A percentile compares a stretch with the other conserved stretches of the same genome.
Conservation (phyloP, 2,888 invertebrate genomes). For the Leptinotarsa tumamoca region DNA sequence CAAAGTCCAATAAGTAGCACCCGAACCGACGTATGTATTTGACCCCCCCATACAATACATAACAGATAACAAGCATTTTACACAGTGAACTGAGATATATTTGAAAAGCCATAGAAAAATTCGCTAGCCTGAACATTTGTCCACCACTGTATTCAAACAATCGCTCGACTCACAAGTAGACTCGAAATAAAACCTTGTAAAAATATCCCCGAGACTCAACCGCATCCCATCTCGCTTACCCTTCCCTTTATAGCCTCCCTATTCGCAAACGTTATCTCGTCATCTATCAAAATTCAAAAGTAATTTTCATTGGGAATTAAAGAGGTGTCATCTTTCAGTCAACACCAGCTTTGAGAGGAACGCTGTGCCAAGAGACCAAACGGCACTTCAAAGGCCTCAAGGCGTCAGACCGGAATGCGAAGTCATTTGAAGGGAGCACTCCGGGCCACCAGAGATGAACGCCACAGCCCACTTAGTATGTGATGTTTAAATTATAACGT, state of each 20-base stretch:
- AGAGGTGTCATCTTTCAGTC: constrained; percentile 65
- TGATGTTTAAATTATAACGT: constrained; percentile 61
- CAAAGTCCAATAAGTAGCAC: too few relatives aligned
- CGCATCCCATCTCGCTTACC: constrained; percentile 7
- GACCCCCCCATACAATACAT: too few relatives aligned
- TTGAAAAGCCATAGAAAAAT: too few relatives aligned
- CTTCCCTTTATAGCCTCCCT: constrained; percentile 33
- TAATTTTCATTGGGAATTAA: constrained; percentile 66
- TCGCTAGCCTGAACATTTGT: too few relatives aligned
- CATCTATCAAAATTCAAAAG: constrained; percentile 64
- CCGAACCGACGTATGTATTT: too few relatives aligned
- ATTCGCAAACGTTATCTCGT: constrained; percentile 54
- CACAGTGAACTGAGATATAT: too few relatives aligned
- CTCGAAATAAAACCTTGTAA: background rate
- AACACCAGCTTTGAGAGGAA: constrained; percentile 60
- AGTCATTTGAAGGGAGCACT: constrained; percentile 58
- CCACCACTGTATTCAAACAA: too few relatives aligned
- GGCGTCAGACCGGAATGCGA: constrained; percentile 63
- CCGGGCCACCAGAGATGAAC: constrained; percentile 38
- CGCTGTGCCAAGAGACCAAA: constrained; percentile 51
- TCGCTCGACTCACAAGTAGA: background rate
- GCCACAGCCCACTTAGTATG: constrained; percentile 54
- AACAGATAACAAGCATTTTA: too few relatives aligned
- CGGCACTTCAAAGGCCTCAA: constrained; percentile 61
- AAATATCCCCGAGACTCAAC: background rate